A percentile compares a stretch with the other conserved stretches of the same genome.
Conservation (phyloP, 1,140 invertebrate species). For the Centruroides sculpturatus region DNA sequence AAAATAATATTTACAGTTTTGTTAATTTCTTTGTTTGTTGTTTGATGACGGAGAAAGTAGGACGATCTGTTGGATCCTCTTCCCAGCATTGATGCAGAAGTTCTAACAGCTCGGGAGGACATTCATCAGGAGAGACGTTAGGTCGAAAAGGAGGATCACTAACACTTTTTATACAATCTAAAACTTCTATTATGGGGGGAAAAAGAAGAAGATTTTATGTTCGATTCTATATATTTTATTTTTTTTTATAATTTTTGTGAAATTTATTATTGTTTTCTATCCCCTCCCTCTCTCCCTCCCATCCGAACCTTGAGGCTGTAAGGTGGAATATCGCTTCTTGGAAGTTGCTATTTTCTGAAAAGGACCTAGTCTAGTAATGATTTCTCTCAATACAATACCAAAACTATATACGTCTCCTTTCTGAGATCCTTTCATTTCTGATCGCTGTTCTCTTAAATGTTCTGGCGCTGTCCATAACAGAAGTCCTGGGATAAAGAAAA, state of each 20-base stretch:
- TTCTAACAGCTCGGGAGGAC: conserved; percentile 15
- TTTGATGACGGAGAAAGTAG: conserved; percentile 69
- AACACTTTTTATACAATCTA: conserved; percentile 13
- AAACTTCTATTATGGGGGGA: too few species aligned
- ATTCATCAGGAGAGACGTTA: conserved; percentile 17
- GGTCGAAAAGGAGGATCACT: conserved; percentile 18
- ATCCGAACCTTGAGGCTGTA: conserved; percentile 1
- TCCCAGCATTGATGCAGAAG: conserved; percentile 61
- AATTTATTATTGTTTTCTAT: too few species aligned
- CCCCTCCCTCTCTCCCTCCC: too few species aligned
- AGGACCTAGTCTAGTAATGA: conserved; percentile 26
- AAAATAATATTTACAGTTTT: too few species aligned
- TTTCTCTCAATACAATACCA: conserved; percentile 80
- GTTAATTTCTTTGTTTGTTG: conserved; percentile 43
- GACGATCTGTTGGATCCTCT: conserved; percentile 58
- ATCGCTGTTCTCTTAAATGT: conserved; percentile 41
- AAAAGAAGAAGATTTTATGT: too few species aligned
- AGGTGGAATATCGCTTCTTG: background rate
- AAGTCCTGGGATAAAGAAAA: background rate
- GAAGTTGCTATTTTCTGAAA: conserved; percentile 10
- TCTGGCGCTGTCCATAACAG: conserved; percentile 86
- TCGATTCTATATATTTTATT: too few species aligned
- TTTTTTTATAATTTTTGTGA: too few species aligned
- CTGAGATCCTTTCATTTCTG: conserved; percentile 43
- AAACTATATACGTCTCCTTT: conserved; percentile 93